A percentile compares a stretch with the other conserved stretches of the same genome.
phyloP scores from a whole-genome alignment of 2,797 vertebrate genomes.

The Spheniscus humboldti region DNA sequence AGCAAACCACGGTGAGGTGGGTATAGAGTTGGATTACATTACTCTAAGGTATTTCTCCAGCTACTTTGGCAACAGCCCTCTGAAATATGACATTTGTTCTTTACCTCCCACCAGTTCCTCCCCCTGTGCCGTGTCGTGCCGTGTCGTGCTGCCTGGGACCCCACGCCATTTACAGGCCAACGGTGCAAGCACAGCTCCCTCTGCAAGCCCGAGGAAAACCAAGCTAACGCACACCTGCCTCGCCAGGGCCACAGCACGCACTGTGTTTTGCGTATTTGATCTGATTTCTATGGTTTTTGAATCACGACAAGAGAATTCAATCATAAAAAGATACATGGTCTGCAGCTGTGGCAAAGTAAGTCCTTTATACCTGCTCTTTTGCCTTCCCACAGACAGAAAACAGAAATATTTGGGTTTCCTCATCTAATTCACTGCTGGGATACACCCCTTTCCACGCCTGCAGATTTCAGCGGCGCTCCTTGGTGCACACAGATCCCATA shows the following conservation, averaged over 20 bases:
- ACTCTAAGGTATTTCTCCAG: not conserved
- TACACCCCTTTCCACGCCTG: not conserved
- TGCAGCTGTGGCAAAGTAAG: not conserved
- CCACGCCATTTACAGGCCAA: not conserved
- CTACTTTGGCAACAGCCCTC: not conserved
- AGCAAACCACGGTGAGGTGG: not conserved
- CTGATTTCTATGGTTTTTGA: not conserved
- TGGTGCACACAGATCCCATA: not conserved
- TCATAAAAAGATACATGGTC: not conserved
- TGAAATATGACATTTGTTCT: not conserved
- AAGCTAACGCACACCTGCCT: not conserved
- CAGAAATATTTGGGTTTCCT: not conserved
- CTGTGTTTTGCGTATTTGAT: not conserved
- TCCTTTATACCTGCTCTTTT: not conserved
- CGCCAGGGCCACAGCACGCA: fast-evolving
- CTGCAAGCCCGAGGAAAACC: fast-evolving
- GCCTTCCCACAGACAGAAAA: not conserved
- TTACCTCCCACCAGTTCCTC: not conserved
- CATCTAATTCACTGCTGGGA: not conserved
- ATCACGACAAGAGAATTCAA: not conserved
- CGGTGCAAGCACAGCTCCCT: not conserved
- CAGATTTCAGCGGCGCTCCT: not conserved
- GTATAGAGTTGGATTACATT: not conserved
- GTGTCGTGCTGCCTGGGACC: fast-evolving
- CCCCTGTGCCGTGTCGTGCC: fast-evolving